These are phyloP conservation scores for Pyrrhura leucotis DNA, from an alignment of 2,797 vertebrate species.

Conservation along the genomic window DNA sequence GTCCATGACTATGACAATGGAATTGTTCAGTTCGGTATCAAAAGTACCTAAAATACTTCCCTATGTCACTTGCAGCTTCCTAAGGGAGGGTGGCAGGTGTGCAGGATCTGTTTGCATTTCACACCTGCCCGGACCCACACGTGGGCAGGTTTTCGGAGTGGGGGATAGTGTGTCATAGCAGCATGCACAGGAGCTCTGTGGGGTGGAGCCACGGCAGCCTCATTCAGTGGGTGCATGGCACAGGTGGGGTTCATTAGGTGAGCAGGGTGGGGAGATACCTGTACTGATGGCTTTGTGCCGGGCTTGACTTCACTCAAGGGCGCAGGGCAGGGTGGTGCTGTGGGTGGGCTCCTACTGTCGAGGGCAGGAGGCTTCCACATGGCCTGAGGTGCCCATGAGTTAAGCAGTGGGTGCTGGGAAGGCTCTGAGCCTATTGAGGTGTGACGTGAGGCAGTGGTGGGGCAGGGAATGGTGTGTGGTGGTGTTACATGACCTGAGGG, in stretches of 20 bases:
- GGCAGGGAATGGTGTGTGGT: too few species aligned
- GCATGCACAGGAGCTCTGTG: not conserved
- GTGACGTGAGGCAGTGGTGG: not conserved
- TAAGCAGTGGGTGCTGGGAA: not conserved
- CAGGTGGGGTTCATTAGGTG: not conserved
- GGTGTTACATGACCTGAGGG: fast-evolving
- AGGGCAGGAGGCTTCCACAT: not conserved
- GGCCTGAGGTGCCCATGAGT: too few species aligned
- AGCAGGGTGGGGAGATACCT: not conserved
- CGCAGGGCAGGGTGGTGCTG: not conserved
- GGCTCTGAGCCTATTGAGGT: not conserved
- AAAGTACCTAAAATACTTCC: not conserved
- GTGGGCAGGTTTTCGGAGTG: fast-evolving
- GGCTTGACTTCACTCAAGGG: fast-evolving
- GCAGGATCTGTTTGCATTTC: fast-evolving
- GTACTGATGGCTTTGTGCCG: fast-evolving
- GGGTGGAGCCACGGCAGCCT: not conserved
- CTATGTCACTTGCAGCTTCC: fast-evolving
- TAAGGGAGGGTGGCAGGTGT: too few species aligned
- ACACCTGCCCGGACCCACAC: fast-evolving
- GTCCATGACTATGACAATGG: not conserved
- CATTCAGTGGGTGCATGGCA: not conserved
- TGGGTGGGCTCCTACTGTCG: fast-evolving
- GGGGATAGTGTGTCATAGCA: too few species aligned
- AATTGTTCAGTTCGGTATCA: not conserved